These are phyloP conservation scores for Artemia franciscana DNA, from an alignment of 1,140 invertebrate genomes.

Conservation along the genomic window DNA sequence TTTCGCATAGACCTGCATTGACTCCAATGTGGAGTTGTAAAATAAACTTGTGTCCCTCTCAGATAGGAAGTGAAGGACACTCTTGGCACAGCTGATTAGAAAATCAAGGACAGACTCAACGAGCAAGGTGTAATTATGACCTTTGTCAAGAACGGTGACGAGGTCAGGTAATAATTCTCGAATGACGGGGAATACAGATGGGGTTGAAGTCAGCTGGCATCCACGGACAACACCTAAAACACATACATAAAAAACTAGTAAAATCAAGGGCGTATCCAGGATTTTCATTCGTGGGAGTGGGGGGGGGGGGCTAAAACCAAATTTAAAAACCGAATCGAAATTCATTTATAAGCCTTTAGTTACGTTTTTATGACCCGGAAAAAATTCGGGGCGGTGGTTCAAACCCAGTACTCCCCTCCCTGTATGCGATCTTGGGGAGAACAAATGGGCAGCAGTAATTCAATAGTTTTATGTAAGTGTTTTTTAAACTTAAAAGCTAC, in stretches of 20 bases:
- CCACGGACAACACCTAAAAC: conserved; percentile 31
- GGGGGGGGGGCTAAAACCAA: too few relatives aligned
- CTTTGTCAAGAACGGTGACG: conserved; percentile 38
- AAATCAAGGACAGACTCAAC: conserved; percentile 52
- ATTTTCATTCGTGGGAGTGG: too few relatives aligned
- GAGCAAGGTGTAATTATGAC: conserved; percentile 57
- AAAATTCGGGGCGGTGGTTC: too few relatives aligned
- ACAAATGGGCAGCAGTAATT: too few relatives aligned
- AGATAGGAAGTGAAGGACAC: conserved; percentile 38
- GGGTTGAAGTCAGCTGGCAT: conserved; percentile 28
- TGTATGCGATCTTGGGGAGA: too few relatives aligned
- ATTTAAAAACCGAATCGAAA: too few relatives aligned
- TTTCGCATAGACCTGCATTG: conserved; percentile 44
- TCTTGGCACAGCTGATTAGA: conserved; percentile 39
- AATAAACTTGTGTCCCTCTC: conserved; percentile 28
- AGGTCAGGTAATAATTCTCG: conserved; percentile 35
- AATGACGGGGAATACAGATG: conserved; percentile 35
- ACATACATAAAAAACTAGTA: background rate
- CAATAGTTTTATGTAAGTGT: too few relatives aligned
- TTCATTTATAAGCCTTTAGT: too few relatives aligned
- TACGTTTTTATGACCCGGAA: too few relatives aligned
- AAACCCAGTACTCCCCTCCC: too few relatives aligned
- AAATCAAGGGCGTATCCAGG: background rate
- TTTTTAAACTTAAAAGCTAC: too few relatives aligned
- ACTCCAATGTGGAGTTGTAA: conserved; percentile 33